A percentile compares a stretch with the other conserved stretches of the same genome.
These are phyloP conservation scores for Nineta flava DNA, from an alignment of 2,888 invertebrate genomes.

Conservation along the genomic window DNA sequence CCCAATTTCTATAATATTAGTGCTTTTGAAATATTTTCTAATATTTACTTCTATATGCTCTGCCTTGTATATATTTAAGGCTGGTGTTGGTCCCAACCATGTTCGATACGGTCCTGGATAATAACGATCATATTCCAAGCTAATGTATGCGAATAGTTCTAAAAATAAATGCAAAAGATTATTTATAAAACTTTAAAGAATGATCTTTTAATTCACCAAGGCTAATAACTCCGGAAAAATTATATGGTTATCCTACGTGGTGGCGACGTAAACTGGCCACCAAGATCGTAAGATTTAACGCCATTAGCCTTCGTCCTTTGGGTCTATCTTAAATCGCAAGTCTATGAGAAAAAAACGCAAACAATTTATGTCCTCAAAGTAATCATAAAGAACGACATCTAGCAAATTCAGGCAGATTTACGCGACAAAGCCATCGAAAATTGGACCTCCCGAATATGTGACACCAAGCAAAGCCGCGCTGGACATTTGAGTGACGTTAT, in stretches of 20 bases:
- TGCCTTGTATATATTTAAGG: constrained; percentile 16
- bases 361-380: no score
- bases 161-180: constrained; percentile 5
- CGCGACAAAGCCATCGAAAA: no score
- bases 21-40: neutral
- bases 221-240: neutral
- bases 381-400: no score
- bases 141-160: constrained; percentile 13
- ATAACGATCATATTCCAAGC: constrained; percentile 11
- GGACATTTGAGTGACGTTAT: no score
- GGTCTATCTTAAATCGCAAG: no score
- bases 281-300: no score
- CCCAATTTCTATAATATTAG: neutral
- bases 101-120: constrained; percentile 15
- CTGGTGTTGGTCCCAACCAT: constrained; percentile 14
- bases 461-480: no score
- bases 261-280: no score
- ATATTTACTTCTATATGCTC: constrained; percentile 16
- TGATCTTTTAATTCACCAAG: neutral
- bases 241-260: neutral
- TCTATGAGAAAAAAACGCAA: no score
- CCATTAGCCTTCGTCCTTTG: no score
- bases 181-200: neutral
- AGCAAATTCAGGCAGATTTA: no score
- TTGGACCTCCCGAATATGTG: no score